Evolutionary conservation across 2,113 vertebrate species (phyloP), one percentile per base, ranked within the genome.

Genomic region (Oncorhynchus keta): DNA sequence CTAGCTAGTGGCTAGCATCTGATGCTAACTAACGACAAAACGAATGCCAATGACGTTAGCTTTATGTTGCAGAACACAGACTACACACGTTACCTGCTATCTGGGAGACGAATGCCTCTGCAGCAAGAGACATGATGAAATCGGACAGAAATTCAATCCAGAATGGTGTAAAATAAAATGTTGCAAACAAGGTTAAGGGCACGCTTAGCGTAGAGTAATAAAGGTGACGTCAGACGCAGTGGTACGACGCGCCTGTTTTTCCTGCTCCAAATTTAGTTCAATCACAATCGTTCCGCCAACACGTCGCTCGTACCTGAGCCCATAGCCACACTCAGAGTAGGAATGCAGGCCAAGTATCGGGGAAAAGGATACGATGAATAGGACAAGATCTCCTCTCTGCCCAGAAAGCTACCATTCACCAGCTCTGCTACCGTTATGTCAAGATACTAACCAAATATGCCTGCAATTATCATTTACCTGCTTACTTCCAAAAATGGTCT

Each of bases 91-190:
- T 89, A 94, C 94, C 94, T 86, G 94, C 90, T 76, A 94, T 92
- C 85, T 94, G 94, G 74, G 93, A 93, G 77, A 93, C 91, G 75
- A 94, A 94, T 0, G 93, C 93, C 81, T 94, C 94, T 35, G 93
- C 92, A 24, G 93, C 93, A 7, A 94, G 93, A 85, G 93, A 93
- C 94, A 94, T 94, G 9, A 22, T 16, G 62, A 5, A 61, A 1
- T 61, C 24, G 26, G 22, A 55, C 5, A 72, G 30, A 5, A 45
- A 71, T 13, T 51, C 7, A 39, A 18, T 12, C 51, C 9, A 64
- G 35, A 20, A 55, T 1, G 12, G 20, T 68, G 13, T 7, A 6
- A 5, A 2, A 65, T 11, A n/a, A 24, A 13, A 14, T 2, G 64
- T 8, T 70, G 14, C 75, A 67, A 26, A 61, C 74, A 87, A 85